phyloP scores from a whole-genome alignment of 2,888 invertebrate genomes.

The Steinernema hermaphroditum region DNA sequence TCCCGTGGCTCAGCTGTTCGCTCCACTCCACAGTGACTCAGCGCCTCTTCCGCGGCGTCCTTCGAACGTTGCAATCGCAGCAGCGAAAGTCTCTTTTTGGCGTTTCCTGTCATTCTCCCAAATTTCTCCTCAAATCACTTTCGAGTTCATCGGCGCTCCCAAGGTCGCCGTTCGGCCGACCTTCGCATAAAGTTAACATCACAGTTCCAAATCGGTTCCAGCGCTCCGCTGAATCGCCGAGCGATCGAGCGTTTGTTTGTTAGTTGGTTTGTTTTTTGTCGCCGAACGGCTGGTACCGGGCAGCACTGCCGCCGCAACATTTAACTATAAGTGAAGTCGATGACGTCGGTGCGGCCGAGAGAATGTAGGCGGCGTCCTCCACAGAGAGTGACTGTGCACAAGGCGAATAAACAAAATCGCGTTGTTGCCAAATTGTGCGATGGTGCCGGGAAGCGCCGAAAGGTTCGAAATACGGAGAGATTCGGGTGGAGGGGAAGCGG shows the following conservation, averaged over 20 bases:
- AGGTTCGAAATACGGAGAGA: not conserved
- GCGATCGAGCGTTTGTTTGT: not conserved
- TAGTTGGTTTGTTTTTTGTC: constrained; percentile 16
- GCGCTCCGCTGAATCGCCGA: not conserved
- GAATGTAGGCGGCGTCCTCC: not conserved
- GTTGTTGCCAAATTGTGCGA: constrained; percentile 7
- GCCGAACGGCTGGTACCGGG: constrained; percentile 25
- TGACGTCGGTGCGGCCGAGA: not conserved
- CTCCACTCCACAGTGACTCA: not conserved
- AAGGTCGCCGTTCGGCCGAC: not conserved
- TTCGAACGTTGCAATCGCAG: not conserved
- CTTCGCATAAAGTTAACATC: constrained; percentile 24
- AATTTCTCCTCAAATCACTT: constrained; percentile 18
- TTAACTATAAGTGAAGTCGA: constrained; percentile 13
- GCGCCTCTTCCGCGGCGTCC: not conserved
- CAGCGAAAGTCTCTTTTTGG: not conserved
- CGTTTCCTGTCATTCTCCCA: not conserved
- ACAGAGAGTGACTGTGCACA: constrained; percentile 3
- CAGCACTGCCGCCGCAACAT: not conserved
- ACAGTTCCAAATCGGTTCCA: constrained; percentile 20
- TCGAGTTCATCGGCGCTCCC: constrained; percentile 24
- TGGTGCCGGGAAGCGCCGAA: constrained; percentile 22
- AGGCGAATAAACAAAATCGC: constrained; percentile 16
- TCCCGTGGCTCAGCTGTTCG: not conserved
- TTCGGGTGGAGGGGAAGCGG: not conserved